These are phyloP conservation scores for Alethe diademata DNA, from an alignment of 2,113 vertebrate genomes.

Conservation along the genomic window DNA sequence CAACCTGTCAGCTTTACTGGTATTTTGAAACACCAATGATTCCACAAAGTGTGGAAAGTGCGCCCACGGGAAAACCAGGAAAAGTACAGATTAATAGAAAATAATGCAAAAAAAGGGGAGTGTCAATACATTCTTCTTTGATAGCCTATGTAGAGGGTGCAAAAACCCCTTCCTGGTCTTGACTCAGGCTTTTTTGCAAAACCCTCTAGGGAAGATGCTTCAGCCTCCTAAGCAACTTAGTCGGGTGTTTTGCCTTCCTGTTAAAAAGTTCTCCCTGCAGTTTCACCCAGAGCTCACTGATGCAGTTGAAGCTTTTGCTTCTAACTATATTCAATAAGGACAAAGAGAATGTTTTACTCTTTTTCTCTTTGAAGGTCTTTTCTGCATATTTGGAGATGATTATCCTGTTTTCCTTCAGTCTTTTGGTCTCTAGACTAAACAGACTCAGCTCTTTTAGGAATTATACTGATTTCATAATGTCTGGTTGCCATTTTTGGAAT, in stretches of 20 bases:
- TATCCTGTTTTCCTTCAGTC: neutral
- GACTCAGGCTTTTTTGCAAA: neutral
- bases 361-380: neutral
- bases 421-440: conserved; percentile 43
- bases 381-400: conserved; percentile 30
- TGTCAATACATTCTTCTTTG: neutral
- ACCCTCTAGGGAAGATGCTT: accelerated
- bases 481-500: conserved; percentile 19
- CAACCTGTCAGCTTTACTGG: neutral
- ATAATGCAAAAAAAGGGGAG: accelerated
- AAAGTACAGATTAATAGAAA: neutral
- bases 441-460: neutral
- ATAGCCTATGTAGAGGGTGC: neutral
- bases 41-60: neutral
- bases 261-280: neutral
- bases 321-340: neutral
- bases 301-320: neutral
- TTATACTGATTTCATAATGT: neutral
- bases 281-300: neutral
- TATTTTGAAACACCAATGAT: neutral
- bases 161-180: neutral
- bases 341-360: neutral
- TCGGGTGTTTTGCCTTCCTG: neutral
- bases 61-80: accelerated
- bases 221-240: neutral